Percentiles rank a stretch among this genome's conserved stretches.
phyloP scores from a whole-genome alignment of 2,797 vertebrate species.

The Atherinosoma microstoma region DNA sequence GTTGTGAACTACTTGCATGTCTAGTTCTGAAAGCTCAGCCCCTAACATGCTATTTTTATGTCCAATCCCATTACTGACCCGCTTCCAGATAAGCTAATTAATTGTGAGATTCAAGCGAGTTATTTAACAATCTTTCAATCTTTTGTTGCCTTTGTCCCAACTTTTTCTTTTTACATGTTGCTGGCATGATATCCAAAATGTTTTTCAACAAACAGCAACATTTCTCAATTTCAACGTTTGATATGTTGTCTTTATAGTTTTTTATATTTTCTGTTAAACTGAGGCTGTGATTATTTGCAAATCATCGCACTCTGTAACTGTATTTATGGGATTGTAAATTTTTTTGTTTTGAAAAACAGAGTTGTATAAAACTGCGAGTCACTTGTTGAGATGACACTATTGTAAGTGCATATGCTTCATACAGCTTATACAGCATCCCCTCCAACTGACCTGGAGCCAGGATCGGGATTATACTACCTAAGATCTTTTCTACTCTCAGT shows the following conservation, averaged over 20 bases:
- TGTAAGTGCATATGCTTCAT: not conserved
- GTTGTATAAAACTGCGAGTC: not conserved
- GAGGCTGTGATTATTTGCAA: not conserved
- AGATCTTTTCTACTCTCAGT: conserved; percentile 38
- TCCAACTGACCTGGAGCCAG: conserved; percentile 14
- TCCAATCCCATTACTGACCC: not conserved
- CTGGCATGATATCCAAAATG: not conserved
- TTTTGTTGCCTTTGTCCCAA: not conserved
- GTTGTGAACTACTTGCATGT: not conserved
- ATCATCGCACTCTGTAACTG: not conserved
- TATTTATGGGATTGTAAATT: not conserved
- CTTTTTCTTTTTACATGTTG: not conserved
- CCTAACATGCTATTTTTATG: not conserved
- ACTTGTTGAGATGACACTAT: not conserved
- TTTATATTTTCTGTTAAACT: not conserved
- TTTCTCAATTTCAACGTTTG: not conserved
- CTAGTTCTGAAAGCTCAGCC: not conserved
- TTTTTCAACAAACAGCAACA: not conserved
- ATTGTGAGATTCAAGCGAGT: not conserved
- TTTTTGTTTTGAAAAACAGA: not conserved
- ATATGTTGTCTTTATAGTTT: not conserved
- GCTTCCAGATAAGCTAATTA: not conserved
- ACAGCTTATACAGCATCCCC: not conserved
- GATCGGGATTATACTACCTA: conserved; percentile 24
- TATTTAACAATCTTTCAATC: not conserved